Conservation (phyloP, 2,888 invertebrate species). For the Cetonia aurata region DNA sequence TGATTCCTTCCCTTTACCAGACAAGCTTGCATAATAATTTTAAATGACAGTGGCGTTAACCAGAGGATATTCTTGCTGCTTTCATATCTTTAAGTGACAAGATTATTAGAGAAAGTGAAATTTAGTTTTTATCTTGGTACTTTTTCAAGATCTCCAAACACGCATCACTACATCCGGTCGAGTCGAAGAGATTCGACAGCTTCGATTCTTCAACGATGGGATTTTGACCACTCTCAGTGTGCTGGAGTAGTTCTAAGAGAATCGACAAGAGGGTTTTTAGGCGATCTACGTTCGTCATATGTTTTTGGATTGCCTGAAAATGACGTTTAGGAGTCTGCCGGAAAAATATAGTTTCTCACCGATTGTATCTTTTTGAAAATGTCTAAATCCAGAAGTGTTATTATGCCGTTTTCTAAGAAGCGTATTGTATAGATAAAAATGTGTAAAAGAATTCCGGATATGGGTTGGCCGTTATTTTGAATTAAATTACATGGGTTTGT, state of each 20-base stretch:
- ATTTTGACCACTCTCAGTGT: constrained; percentile 46
- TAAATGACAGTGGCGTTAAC: constrained; percentile 37
- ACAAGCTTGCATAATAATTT: constrained; percentile 43
- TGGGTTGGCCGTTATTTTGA: constrained; percentile 53
- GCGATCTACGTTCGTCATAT: constrained; percentile 53
- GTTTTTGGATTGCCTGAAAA: constrained; percentile 51
- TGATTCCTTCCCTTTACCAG: constrained; percentile 41
- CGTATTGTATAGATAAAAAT: constrained; percentile 61
- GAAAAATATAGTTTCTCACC: constrained; percentile 46
- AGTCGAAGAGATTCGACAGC: constrained; percentile 35
- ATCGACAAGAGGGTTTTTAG: constrained; percentile 52
- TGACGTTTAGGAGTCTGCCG: constrained; percentile 1
- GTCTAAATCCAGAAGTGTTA: constrained; percentile 57
- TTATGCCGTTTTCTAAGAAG: constrained; percentile 57
- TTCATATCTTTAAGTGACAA: constrained; percentile 41
- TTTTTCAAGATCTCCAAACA: constrained; percentile 53
- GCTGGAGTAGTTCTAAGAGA: constrained; percentile 53
- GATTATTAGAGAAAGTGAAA: background rate
- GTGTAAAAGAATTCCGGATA: constrained; percentile 57
- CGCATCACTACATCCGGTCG: constrained; percentile 46
- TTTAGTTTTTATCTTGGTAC: constrained; percentile 31
- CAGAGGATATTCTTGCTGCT: constrained; percentile 37
- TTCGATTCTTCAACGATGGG: constrained; percentile 25
- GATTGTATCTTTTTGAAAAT: constrained; percentile 58
- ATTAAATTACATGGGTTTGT: constrained; percentile 51